Base-by-base conservation (phyloP, 2,797 vertebrate species). In the Synaphobranchus kaupii region DNA sequence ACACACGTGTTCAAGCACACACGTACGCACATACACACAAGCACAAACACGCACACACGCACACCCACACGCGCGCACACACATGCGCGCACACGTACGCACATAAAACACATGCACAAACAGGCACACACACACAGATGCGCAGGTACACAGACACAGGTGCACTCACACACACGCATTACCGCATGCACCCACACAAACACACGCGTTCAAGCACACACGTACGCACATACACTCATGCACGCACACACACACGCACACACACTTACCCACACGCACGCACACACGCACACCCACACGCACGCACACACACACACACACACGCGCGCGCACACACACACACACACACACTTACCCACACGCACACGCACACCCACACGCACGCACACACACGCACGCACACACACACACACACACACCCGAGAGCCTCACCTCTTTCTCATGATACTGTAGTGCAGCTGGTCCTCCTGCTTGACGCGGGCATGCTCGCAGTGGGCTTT, bases 391-490 rank as follows among this genome's bases (percentile, higher is more conserved):
- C 71, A 39, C 71, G 20, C 71, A 76, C 71, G 20, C 71, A 44
- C 71, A 39, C 31, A 76, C 34, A 68, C 31, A 17, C 31, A 17
- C 71, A 76, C 34, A 20, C 71, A 76, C 4, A 76, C 13, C 13
- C 0, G 17, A 6, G 76, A 5, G 17, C 3, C 93, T 93, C 94
- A 99, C 98, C 97, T 99, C 95, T 98, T 99, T 97, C 97, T 99
- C 97, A 99, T 98, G 95, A 98, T 97, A 96, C 95, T 97, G 94
- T 97, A 95, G 89, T 97, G 97, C 66, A 97, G 92, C 89, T 98
- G 97, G 66, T 97, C 97, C 92, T 99, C 98, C 92, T 97, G 97
- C 93, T 99, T 99, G 92, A 99, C 96, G 94, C 97, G 96, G 58
- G 96, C 95, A 92, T 94, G 96, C 89, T 96, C 97, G 84, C 96